Conservation (phyloP, 2,113 vertebrate species). For the Tachysurus fulvidraco region DNA sequence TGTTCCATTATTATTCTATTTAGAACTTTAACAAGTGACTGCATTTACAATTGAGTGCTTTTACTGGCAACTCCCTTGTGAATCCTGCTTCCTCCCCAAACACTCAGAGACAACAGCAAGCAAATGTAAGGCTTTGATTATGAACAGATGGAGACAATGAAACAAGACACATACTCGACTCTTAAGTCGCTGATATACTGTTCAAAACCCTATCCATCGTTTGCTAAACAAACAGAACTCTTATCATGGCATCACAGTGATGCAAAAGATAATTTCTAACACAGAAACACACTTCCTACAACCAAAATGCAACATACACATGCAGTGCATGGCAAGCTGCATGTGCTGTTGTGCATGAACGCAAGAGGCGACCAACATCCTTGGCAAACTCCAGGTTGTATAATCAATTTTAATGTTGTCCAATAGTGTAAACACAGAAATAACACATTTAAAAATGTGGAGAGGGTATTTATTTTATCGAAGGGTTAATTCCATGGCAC, state of each 20-base stretch:
- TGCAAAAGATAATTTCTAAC: conserved; percentile 21
- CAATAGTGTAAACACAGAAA: conserved; percentile 10
- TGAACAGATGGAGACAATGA: not conserved
- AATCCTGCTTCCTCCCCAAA: not conserved
- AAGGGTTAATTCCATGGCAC: not conserved
- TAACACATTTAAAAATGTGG: not conserved
- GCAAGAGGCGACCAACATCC: conserved; percentile 22
- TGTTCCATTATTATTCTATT: conserved; percentile 1
- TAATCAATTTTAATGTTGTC: not conserved
- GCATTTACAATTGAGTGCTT: conserved; percentile 28
- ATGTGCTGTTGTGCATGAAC: conserved; percentile 30
- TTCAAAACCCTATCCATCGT: not conserved
- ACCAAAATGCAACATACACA: conserved; percentile 45
- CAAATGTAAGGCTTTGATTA: conserved; percentile 27
- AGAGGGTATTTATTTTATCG: not conserved
- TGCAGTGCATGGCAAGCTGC: conserved; percentile 43
- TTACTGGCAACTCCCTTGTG: conserved; percentile 4
- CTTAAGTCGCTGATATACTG: not conserved
- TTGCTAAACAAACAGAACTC: conserved; percentile 10
- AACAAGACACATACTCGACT: not conserved
- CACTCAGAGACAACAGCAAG: conserved; percentile 31
- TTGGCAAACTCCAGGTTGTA: conserved; percentile 52
- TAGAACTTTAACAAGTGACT: conserved; percentile 19
- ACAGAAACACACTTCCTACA: conserved; percentile 3
- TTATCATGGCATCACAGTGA: not conserved